A percentile compares a stretch with the other conserved stretches of the same genome.
These are phyloP conservation scores for Hypselothyrea guttata DNA, from an alignment of 2,888 invertebrate genomes.

Conservation along the genomic window DNA sequence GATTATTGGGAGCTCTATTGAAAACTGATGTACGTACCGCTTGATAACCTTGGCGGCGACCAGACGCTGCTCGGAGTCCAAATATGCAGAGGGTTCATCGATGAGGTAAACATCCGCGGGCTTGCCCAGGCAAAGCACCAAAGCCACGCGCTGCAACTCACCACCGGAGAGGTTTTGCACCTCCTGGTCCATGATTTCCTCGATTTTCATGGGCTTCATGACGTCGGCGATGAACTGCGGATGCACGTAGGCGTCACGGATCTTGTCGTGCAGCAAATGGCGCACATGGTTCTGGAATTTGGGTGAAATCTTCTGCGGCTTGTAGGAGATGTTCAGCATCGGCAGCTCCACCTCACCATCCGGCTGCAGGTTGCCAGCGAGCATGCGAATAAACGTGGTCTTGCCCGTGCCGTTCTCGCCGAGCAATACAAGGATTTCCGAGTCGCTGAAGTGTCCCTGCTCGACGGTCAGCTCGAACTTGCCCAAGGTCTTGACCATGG, in stretches of 20 bases:
- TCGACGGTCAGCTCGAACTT: constrained; percentile 90
- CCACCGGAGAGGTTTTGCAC: constrained; percentile 99
- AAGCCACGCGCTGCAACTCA: constrained; percentile 98
- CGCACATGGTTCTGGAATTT: constrained; percentile 97
- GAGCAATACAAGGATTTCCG: constrained; percentile 98
- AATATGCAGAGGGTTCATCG: constrained; percentile 99
- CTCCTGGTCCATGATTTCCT: constrained; percentile 98
- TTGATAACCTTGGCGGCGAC: constrained; percentile 99
- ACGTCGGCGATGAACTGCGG: constrained; percentile 99
- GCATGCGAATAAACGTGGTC: constrained; percentile 99
- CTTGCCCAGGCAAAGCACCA: constrained; percentile 97
- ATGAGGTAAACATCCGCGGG: constrained; percentile 99
- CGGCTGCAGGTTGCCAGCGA: constrained; percentile 96
- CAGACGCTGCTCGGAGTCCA: constrained; percentile 99
- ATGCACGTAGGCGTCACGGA: constrained; percentile 98
- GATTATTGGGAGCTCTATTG: neutral
- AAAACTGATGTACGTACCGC: constrained; percentile 84
- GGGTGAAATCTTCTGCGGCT: constrained; percentile 99
- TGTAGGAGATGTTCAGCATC: constrained; percentile 98
- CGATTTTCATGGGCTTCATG: constrained; percentile 98
- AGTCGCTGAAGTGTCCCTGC: constrained; percentile 98
- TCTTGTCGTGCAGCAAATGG: constrained; percentile 96
- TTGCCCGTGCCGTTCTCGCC: constrained; percentile 99
- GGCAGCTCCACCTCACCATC: constrained; percentile 89
- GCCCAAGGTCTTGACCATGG: constrained; percentile 92